Percentiles rank a stretch among this genome's conserved stretches.
These are phyloP conservation scores for Frieseomelitta varia DNA, from an alignment of 1,140 invertebrate genomes.

Conservation along the genomic window DNA sequence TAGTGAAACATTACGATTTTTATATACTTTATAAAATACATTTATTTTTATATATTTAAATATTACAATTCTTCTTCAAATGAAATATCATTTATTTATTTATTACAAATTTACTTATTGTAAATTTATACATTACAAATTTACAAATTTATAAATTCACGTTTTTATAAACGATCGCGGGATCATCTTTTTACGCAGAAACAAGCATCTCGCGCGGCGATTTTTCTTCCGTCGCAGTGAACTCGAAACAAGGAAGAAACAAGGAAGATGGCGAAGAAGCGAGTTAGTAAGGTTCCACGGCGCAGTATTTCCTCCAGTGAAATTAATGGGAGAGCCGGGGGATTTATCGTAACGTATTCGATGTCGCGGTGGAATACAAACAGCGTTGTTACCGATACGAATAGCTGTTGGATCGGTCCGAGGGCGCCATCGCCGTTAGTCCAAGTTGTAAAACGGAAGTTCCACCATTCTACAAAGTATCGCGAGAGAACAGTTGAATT, in stretches of 20 bases:
- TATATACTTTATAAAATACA: too few relatives aligned
- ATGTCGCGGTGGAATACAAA: conserved; percentile 55
- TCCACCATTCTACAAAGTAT: conserved; percentile 13
- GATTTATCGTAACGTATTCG: conserved; percentile 62
- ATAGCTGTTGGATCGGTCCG: conserved; percentile 21
- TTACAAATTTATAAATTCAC: not conserved
- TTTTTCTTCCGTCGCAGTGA: not conserved
- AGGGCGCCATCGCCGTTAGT: not conserved
- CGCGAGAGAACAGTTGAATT: not conserved
- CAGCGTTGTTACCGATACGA: conserved; percentile 62
- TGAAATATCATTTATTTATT: too few relatives aligned
- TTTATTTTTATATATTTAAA: too few relatives aligned
- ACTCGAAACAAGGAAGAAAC: not conserved
- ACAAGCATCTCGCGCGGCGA: not conserved
- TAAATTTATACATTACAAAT: too few relatives aligned
- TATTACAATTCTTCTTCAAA: too few relatives aligned
- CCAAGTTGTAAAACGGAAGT: conserved; percentile 43
- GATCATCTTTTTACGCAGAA: not conserved
- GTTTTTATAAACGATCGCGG: not conserved
- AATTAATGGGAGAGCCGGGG: conserved; percentile 52
- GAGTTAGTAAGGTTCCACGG: conserved; percentile 1
- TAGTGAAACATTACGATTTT: too few relatives aligned
- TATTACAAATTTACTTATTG: too few relatives aligned
- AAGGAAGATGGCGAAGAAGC: conserved; percentile 3
- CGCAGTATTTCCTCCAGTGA: conserved; percentile 38